Percentiles rank a stretch among this genome's conserved stretches.
These are phyloP conservation scores for Peromyscus aztecus DNA, from an alignment of 2,797 vertebrate genomes.

Conservation along the genomic window DNA sequence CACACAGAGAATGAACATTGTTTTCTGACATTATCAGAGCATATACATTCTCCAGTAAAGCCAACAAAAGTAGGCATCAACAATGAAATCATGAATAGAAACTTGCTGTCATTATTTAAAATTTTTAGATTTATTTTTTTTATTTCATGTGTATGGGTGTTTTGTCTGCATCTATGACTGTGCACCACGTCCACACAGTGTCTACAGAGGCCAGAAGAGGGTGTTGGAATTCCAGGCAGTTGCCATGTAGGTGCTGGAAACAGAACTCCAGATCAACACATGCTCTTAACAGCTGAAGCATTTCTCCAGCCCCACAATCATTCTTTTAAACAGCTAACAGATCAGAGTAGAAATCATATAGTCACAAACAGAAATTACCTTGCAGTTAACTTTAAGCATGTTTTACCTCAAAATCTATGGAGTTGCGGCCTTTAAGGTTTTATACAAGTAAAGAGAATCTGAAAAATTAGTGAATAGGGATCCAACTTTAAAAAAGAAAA, in stretches of 20 bases:
- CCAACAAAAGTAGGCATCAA: background rate
- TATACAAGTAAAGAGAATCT: background rate
- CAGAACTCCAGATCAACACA: background rate
- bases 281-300: background rate
- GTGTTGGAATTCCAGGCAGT: background rate
- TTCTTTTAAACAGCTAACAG: background rate
- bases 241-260: background rate
- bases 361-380: background rate
- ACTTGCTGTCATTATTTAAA: background rate
- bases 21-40: background rate
- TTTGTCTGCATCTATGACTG: background rate
- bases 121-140: background rate
- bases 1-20: background rate
- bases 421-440: background rate
- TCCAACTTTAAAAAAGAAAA: background rate
- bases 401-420: constrained; percentile 17
- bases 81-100: constrained; percentile 16
- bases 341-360: constrained; percentile 7
- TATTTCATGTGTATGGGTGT: background rate
- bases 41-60: background rate
- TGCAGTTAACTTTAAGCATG: constrained; percentile 1
- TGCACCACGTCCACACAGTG: background rate
- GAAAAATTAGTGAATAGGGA: constrained; percentile 36
- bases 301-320: background rate
- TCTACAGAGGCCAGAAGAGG: background rate